Evolutionary conservation across 2,888 invertebrate genomes (phyloP).

Genomic region (Ophioninae sp.): DNA sequence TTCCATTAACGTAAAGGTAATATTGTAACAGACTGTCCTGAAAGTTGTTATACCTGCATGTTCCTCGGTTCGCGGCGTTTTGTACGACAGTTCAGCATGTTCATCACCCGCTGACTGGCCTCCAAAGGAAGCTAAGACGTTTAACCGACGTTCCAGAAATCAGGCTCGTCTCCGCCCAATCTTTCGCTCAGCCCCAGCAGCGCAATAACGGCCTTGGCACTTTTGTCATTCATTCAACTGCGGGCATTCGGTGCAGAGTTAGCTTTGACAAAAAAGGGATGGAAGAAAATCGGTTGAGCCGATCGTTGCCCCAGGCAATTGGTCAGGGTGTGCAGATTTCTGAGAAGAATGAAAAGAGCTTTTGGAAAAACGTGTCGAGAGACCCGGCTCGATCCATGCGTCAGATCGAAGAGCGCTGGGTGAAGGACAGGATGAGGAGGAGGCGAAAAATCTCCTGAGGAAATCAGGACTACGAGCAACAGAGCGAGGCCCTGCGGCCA

Average conservation of each 20-base stretch:
- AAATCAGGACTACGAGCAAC: slow-evolving; percentile 57
- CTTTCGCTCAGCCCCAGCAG: slow-evolving; percentile 3
- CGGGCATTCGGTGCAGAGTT: not conserved
- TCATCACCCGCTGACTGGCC: slow-evolving; percentile 43
- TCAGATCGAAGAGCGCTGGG: not conserved
- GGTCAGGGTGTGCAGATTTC: not conserved
- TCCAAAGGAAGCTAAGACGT: slow-evolving; percentile 24
- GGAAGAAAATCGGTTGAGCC: slow-evolving; percentile 1
- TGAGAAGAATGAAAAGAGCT: not conserved
- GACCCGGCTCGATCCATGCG: slow-evolving; percentile 4
- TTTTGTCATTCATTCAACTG: slow-evolving; percentile 8
- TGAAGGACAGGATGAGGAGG: not conserved
- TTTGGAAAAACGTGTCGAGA: not conserved
- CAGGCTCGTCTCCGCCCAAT: slow-evolving; percentile 37
- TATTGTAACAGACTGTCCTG: not conserved
- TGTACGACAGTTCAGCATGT: slow-evolving; percentile 12
- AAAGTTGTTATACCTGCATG: not conserved
- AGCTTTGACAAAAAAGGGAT: not conserved
- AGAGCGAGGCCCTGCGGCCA: slow-evolving; percentile 64
- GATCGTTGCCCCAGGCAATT: slow-evolving; percentile 10
- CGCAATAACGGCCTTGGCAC: slow-evolving; percentile 19
- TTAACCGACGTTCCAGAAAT: slow-evolving; percentile 39
- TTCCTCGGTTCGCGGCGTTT: not conserved
- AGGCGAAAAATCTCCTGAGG: slow-evolving; percentile 56
- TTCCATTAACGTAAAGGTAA: not conserved